Base-by-base conservation (phyloP, 2,797 vertebrate genomes). In the Alauda arvensis region DNA sequence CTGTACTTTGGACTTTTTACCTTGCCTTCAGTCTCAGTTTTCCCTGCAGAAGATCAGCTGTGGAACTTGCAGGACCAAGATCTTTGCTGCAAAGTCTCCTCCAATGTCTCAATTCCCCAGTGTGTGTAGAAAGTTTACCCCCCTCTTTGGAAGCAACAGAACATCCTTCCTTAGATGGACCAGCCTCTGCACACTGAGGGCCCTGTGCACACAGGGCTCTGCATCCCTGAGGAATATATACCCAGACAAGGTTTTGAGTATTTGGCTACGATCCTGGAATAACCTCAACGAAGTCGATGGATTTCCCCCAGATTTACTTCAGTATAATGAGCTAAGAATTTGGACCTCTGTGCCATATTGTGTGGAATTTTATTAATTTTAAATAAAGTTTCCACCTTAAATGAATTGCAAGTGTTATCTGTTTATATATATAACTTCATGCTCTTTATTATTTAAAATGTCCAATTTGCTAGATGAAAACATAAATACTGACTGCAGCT, bases 401-500 rank as follows among this genome's bases (percentile, higher is more conserved):
- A 93, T 88, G 78, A 95, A 94, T 92, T 90, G 89, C 85, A 91
- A 96, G 92, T 95, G 89, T 91, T 95, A 95, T 95, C 94, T 96
- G 75, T 92, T 96, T 95, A 94, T 95, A 92, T 91, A 94, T 94
- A 95, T 95, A 96, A 91, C 92, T 94, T 93, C 93, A 92, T 95
- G 88, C 80, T 96, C 90, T 95, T 93, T 93, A 95, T 95, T 97
- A 96, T 96, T 97, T 96, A 96, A 97, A 96, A 96, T 95, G 96
- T 97, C 96, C 96, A 95, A 91, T 89, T 96, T 96, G 93, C 88
- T 97, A 96, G 96, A 96, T 95, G 96, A 97, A 96, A 95, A 92
- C 97, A 96, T 97, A 97, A 97, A 97, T 97, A 97, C 94, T 96
- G 95, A 96, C 95, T 96, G 95, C 97, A 97, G 97, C 97, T 97